Evolutionary conservation across 2,797 vertebrate genomes (phyloP).

Genomic region (Enteromius afrohamiltoni): DNA sequence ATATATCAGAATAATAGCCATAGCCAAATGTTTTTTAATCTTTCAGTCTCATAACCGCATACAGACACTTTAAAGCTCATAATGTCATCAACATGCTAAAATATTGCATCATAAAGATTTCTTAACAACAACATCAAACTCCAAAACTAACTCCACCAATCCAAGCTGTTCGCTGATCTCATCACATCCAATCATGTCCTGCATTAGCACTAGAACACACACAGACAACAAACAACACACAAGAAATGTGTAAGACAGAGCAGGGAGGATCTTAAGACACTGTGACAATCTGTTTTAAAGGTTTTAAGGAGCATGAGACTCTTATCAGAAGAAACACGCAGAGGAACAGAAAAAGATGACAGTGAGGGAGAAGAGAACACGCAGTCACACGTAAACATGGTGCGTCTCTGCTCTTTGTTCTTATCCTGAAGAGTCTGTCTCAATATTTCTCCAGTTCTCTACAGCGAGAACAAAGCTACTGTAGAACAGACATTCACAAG

Average conservation of each 20-base stretch:
- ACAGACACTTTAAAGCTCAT: background rate
- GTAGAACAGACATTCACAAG: slow-evolving; percentile 41
- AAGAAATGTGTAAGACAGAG: slow-evolving; percentile 21
- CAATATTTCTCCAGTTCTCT: slow-evolving; percentile 46
- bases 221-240: slow-evolving; percentile 15
- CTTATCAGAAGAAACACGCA: slow-evolving; percentile 46
- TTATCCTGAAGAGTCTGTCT: slow-evolving; percentile 53
- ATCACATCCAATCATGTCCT: slow-evolving; percentile 30
- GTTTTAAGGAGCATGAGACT: slow-evolving; percentile 53
- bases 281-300: slow-evolving; percentile 44
- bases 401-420: slow-evolving; percentile 65
- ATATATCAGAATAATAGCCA: background rate
- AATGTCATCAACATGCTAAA: slow-evolving; percentile 20
- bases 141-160: slow-evolving; percentile 38
- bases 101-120: slow-evolving; percentile 41
- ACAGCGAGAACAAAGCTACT: slow-evolving; percentile 51
- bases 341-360: slow-evolving; percentile 2
- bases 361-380: background rate
- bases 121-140: slow-evolving; percentile 25
- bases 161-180: background rate
- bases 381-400: slow-evolving; percentile 1
- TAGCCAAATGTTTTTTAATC: background rate
- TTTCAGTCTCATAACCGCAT: background rate
- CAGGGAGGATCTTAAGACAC: slow-evolving; percentile 23
- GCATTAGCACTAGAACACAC: background rate